Base-by-base conservation (phyloP, 2,797 vertebrate genomes). In the Pagetopsis macropterus region DNA sequence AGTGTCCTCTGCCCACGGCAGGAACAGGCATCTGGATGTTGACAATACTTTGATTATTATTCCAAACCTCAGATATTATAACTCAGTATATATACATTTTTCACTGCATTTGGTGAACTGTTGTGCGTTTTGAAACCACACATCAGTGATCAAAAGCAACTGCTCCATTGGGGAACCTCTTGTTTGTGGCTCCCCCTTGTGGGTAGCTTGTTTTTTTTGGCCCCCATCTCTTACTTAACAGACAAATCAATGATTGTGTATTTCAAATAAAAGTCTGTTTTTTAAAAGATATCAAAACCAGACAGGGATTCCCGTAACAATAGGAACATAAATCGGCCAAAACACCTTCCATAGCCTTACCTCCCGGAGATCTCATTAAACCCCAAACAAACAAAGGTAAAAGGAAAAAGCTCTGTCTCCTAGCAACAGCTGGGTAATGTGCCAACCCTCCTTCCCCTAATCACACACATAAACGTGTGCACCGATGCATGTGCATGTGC, bases 371-470 rank as follows among this genome's bases (percentile, higher is more conserved):
- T 90, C 87, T 90, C 79, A 83, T 74, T 56, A 78, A 89, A 85
- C 58, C 76, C 65, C 68, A 88, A 92, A 94, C 85, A 92, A 93
- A 94, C 89, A 94, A 92, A 93, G 87, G 85, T 75, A 76, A 83
- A 70, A 52, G 61, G 41, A 82, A 87, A 85, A 91, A 78, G 85
- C 76, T 33, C 71, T 0, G 94, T 95, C 87, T 93, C 95, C 93
- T 95, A 95, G 94, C 95, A 95, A 95, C 94, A 90, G 76, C 89
- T 86, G 76, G 72, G 77, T 80, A 81, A 76, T 78, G 80, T 59
- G 23, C 86, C 84, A 84, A 73, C 81, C 70, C 70, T 75, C 76
- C 56, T 56, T 81, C 78, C 69, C 33, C 33, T 9, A 6, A 7
- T 7, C 69, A 72, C 75, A 23, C 19, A 37, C 67, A 71, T 58